Percentiles rank a stretch among this genome's conserved stretches.
phyloP scores from a whole-genome alignment of 2,797 vertebrate species.

The Pseudopleuronectes americanus region DNA sequence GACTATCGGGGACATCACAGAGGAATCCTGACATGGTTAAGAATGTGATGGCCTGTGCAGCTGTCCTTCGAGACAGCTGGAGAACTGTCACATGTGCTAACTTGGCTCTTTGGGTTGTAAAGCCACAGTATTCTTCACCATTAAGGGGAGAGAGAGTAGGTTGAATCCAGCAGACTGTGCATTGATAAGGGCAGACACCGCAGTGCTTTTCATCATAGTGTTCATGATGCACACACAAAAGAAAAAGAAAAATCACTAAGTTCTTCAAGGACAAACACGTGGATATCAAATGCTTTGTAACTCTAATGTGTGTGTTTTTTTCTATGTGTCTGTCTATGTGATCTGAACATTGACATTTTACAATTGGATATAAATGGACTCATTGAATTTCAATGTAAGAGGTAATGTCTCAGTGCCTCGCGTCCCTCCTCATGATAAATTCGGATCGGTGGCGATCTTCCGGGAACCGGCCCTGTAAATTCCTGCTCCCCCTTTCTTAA shows the following conservation, averaged over 20 bases:
- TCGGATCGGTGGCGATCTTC: not conserved
- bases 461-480: conserved; percentile 22
- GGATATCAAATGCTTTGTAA: conserved; percentile 50
- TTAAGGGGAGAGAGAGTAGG: conserved; percentile 28
- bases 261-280: conserved; percentile 68
- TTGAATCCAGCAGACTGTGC: conserved; percentile 65
- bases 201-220: conserved; percentile 79
- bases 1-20: conserved; percentile 23
- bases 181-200: conserved; percentile 79
- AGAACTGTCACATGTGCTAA: conserved; percentile 50
- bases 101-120: conserved; percentile 36
- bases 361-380: conserved; percentile 62
- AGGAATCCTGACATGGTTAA: conserved; percentile 47
- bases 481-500: conserved; percentile 36
- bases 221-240: conserved; percentile 55
- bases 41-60: conserved; percentile 70
- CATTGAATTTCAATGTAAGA: conserved; percentile 60
- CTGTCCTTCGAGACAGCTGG: conserved; percentile 74
- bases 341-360: conserved; percentile 66
- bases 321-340: conserved; percentile 62
- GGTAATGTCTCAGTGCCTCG: conserved; percentile 52
- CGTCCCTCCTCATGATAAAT: conserved; percentile 16
- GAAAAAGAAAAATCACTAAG: conserved; percentile 31
- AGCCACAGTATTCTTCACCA: conserved; percentile 36
- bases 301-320: conserved; percentile 65